Conservation (phyloP, 2,888 invertebrate genomes). For the Polydrusus pterygomalis region DNA sequence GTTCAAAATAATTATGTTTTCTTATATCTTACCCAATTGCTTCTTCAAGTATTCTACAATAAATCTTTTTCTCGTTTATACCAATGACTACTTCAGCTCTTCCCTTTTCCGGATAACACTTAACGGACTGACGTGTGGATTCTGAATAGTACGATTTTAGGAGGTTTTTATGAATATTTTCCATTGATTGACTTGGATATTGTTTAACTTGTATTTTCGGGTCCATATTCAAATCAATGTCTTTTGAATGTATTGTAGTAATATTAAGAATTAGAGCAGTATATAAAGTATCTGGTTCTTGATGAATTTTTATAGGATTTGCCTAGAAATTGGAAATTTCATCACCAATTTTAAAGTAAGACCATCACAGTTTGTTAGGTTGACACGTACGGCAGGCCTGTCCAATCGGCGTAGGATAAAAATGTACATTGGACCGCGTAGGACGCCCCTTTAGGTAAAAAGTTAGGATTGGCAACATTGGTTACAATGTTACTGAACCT, state of each 20-base stretch:
- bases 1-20: neutral
- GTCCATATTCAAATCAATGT: constrained; percentile 62
- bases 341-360: no score
- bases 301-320: constrained; percentile 62
- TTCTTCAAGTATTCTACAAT: constrained; percentile 53
- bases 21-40: constrained; percentile 51
- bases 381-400: no score
- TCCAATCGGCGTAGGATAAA: no score
- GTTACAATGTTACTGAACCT: no score
- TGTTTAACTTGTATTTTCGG: constrained; percentile 64
- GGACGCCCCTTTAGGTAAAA: no score
- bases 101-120: constrained; percentile 31
- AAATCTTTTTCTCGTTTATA: constrained; percentile 24
- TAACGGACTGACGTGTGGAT: neutral
- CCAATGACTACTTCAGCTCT: neutral
- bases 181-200: constrained; percentile 62
- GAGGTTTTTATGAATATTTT: constrained; percentile 50
- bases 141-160: constrained; percentile 45
- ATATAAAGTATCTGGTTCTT: constrained; percentile 64
- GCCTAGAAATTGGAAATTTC: constrained; percentile 59
- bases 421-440: no score
- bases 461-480: no score
- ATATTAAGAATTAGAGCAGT: constrained; percentile 65
- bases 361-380: no score
- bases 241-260: constrained; percentile 63